Conservation (phyloP, 1,140 invertebrate species). For the Orchestia grillus region DNA sequence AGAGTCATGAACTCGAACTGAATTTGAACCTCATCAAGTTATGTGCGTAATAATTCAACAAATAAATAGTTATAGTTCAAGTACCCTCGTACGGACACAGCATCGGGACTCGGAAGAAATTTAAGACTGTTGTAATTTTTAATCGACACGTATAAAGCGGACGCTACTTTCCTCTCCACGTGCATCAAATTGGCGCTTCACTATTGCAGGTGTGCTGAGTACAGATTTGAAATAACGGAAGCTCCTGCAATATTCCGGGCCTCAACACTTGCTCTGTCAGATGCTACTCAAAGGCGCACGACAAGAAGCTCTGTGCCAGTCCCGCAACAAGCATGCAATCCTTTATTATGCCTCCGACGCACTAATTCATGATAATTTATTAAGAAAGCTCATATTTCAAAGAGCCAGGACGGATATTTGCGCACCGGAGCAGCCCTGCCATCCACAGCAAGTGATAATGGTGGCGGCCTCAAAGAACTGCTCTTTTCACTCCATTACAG, state of each 20-base stretch:
- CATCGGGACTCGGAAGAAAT: background rate
- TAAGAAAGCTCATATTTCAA: background rate
- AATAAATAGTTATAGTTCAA: background rate
- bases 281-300: background rate
- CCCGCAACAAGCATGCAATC: background rate
- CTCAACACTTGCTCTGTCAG: background rate
- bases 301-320: background rate
- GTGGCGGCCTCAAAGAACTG: background rate
- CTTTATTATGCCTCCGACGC: background rate
- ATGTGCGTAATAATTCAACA: background rate
- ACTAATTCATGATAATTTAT: background rate
- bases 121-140: background rate
- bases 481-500: slow-evolving; percentile 43
- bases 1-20: background rate
- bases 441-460: background rate
- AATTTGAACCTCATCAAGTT: background rate
- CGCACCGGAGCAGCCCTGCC: background rate
- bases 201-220: background rate
- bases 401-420: background rate
- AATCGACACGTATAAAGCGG: background rate
- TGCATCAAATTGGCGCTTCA: background rate
- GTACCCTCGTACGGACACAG: background rate
- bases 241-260: too few species aligned
- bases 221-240: background rate
- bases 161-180: background rate